Evolutionary conservation across 1,140 invertebrate genomes (phyloP).

Genomic region (Acyrthosiphon pisum): DNA sequence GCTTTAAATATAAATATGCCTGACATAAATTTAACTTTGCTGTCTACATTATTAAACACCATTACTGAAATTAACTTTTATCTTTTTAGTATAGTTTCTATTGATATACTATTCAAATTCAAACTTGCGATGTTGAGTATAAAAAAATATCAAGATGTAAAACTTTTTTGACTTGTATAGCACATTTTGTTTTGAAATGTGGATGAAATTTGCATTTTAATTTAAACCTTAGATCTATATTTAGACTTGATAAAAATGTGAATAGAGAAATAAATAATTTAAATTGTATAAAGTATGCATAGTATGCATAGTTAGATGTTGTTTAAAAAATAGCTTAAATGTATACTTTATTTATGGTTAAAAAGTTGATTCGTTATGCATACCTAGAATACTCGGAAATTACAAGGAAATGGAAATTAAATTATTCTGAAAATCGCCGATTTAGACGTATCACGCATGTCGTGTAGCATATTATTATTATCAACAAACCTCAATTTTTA

Average conservation of each 20-base stretch:
- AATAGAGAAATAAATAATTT: background rate
- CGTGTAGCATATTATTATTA: background rate
- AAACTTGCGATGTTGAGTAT: background rate
- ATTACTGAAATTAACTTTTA: background rate
- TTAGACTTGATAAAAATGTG: background rate
- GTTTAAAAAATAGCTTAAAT: background rate
- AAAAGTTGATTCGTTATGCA: background rate
- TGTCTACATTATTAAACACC: background rate
- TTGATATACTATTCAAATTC: background rate
- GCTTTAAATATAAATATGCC: background rate
- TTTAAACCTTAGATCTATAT: background rate
- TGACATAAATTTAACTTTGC: background rate
- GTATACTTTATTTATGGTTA: background rate
- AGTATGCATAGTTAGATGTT: background rate
- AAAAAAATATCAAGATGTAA: background rate
- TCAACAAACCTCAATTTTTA: no score
- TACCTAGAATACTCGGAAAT: background rate
- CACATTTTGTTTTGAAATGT: background rate
- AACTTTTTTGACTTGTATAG: background rate
- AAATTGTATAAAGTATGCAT: background rate
- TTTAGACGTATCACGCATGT: background rate
- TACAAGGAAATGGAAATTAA: background rate
- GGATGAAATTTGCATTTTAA: background rate
- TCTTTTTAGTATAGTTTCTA: background rate
- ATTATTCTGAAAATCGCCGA: background rate